A percentile compares a stretch with the other conserved stretches of the same genome.
Conservation (phyloP, 2,888 invertebrate genomes). For the Thumatha senex region DNA sequence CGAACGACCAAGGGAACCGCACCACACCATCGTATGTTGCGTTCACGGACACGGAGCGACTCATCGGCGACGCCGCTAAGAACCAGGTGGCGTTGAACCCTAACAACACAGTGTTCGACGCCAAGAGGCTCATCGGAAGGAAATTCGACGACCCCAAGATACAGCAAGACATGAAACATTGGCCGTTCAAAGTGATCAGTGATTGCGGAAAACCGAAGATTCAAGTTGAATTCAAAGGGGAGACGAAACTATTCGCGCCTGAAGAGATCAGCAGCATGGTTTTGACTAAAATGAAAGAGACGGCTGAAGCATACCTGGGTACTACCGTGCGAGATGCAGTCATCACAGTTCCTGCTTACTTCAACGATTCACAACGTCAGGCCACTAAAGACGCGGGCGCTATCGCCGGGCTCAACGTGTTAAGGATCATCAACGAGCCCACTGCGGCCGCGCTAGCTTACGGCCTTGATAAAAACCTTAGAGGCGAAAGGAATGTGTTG, state of each 20-base stretch:
- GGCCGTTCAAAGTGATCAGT: conserved; percentile 88
- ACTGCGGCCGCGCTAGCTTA: conserved; percentile 92
- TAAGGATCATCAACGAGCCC: conserved; percentile 88
- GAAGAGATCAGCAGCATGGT: conserved; percentile 86
- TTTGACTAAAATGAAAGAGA: conserved; percentile 31
- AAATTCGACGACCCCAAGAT: conserved; percentile 86
- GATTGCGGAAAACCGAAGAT: conserved; percentile 48
- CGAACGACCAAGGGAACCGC: conserved; percentile 83
- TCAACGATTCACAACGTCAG: conserved; percentile 6
- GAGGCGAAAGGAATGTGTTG: conserved; percentile 86
- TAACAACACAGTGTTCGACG: conserved; percentile 6
- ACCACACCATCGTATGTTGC: conserved; percentile 87
- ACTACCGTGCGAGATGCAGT: conserved; percentile 85
- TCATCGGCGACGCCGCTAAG: conserved; percentile 6
- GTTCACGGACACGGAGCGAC: conserved; percentile 58
- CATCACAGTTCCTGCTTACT: conserved; percentile 79
- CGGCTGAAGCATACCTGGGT: conserved; percentile 86
- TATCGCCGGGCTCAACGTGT: conserved; percentile 73
- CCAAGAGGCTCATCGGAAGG: conserved; percentile 7
- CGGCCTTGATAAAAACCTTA: conserved; percentile 87
- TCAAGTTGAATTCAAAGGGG: conserved; percentile 40
- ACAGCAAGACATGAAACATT: conserved; percentile 88
- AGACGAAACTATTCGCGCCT: conserved; percentile 82
- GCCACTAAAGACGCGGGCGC: conserved; percentile 6
- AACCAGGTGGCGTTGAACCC: conserved; percentile 5